Conservation (phyloP, 2,113 vertebrate species). For the Cololabis saira region DNA sequence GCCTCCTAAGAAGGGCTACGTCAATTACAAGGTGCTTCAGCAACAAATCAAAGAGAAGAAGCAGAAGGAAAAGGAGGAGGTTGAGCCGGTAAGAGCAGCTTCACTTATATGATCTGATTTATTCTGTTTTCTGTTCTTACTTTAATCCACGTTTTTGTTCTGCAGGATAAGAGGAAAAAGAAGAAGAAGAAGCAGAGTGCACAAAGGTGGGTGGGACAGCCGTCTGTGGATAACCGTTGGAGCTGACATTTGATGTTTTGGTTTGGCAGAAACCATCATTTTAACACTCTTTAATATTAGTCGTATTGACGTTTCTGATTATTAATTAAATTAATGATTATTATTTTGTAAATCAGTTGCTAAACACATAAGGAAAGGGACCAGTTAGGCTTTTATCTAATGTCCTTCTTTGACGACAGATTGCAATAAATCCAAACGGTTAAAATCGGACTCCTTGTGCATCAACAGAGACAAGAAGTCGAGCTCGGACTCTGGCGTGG, state of each 20-base stretch:
- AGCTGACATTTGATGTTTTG: too few relatives aligned
- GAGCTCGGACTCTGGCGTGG: constrained; percentile 62
- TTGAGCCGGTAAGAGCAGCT: constrained; percentile 77
- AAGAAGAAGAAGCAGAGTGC: constrained; percentile 79
- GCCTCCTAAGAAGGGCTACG: constrained; percentile 88
- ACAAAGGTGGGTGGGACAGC: constrained; percentile 76
- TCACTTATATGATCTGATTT: background rate
- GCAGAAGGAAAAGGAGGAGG: constrained; percentile 74
- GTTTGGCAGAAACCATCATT: too few relatives aligned
- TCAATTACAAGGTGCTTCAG: constrained; percentile 92
- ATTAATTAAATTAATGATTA: too few relatives aligned
- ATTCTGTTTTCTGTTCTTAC: background rate
- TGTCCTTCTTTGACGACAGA: too few relatives aligned
- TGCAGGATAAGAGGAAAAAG: constrained; percentile 82
- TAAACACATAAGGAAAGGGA: too few relatives aligned
- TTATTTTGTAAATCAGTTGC: too few relatives aligned
- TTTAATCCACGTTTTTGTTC: background rate
- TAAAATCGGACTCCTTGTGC: background rate
- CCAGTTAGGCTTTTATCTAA: too few relatives aligned
- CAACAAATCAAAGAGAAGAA: constrained; percentile 87
- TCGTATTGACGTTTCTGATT: too few relatives aligned
- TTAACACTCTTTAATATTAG: too few relatives aligned
- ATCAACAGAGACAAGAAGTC: constrained; percentile 82
- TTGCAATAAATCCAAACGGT: too few relatives aligned
- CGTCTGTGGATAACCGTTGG: too few relatives aligned